Evolutionary conservation across 2,888 invertebrate species (phyloP).

Genomic region (Resseliella maxima): DNA sequence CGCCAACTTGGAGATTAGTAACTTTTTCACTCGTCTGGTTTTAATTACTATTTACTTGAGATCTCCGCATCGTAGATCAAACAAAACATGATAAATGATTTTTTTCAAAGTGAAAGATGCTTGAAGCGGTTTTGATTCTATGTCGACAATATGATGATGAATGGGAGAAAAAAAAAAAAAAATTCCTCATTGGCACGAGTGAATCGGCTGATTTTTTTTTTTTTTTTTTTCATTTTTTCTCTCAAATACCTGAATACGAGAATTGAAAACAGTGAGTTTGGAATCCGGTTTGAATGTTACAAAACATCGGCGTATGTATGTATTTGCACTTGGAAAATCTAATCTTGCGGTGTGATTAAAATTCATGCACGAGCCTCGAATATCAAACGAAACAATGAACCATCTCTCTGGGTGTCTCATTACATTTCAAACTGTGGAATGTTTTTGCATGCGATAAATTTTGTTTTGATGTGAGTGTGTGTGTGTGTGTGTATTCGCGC

Average conservation of each 20-base stretch:
- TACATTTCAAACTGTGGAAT: background rate
- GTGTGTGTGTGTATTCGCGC: background rate
- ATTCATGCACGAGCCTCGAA: constrained; percentile 31
- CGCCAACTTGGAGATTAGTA: background rate
- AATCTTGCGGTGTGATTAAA: constrained; percentile 49
- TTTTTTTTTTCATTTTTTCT: background rate
- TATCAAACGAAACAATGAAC: constrained; percentile 51
- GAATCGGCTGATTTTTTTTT: background rate
- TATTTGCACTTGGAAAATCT: constrained; percentile 17
- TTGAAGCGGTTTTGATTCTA: background rate
- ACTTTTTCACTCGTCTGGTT: background rate
- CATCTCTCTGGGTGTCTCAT: constrained; percentile 19
- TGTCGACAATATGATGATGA: background rate
- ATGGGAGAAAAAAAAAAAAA: too few relatives aligned
- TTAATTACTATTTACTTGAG: constrained; percentile 35
- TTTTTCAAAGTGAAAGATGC: background rate
- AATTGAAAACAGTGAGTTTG: background rate
- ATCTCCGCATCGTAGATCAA: constrained; percentile 13
- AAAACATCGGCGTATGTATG: background rate
- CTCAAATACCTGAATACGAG: background rate
- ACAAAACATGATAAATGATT: constrained; percentile 29
- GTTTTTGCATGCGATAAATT: constrained; percentile 43
- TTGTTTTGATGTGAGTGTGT: constrained; percentile 46
- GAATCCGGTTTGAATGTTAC: background rate
- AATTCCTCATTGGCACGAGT: background rate